Evolutionary conservation across 2,888 invertebrate species (phyloP).

Genomic region (Dolichomitus sp.): DNA sequence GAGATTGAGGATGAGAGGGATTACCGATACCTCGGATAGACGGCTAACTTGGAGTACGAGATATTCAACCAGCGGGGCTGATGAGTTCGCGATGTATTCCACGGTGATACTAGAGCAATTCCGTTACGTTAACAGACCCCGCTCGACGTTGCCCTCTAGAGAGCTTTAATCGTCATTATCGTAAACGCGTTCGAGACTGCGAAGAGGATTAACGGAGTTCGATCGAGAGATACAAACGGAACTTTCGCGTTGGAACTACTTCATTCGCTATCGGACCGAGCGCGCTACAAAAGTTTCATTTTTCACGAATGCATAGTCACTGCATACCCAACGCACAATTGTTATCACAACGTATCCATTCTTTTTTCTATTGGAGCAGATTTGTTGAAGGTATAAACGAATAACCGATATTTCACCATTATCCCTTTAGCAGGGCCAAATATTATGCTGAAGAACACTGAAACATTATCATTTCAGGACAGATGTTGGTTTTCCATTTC

Average conservation of each 20-base stretch:
- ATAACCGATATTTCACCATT: conserved; percentile 11
- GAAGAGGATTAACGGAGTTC: conserved; percentile 38
- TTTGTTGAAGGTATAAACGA: conserved; percentile 46
- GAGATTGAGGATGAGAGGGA: conserved; percentile 25
- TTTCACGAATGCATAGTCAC: neutral
- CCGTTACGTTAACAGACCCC: conserved; percentile 27
- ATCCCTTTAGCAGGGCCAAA: neutral
- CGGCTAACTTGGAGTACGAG: conserved; percentile 5
- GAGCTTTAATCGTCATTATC: conserved; percentile 42
- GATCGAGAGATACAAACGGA: conserved; percentile 8
- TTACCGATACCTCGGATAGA: conserved; percentile 2
- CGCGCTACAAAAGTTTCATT: neutral
- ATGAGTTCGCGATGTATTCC: conserved; percentile 43
- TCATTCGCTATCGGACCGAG: neutral
- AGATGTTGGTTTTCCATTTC: neutral
- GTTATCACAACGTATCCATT: conserved; percentile 39
- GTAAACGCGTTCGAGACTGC: conserved; percentile 45
- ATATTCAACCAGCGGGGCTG: neutral
- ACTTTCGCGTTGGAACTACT: conserved; percentile 22
- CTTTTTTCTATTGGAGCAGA: conserved; percentile 32
- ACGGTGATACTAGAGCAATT: conserved; percentile 37
- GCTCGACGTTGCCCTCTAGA: conserved; percentile 22
- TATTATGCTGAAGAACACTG: neutral
- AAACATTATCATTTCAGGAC: neutral
- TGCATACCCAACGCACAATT: conserved; percentile 27